Conservation (phyloP, 1,140 invertebrate genomes). For the Lepidurus packardi region DNA sequence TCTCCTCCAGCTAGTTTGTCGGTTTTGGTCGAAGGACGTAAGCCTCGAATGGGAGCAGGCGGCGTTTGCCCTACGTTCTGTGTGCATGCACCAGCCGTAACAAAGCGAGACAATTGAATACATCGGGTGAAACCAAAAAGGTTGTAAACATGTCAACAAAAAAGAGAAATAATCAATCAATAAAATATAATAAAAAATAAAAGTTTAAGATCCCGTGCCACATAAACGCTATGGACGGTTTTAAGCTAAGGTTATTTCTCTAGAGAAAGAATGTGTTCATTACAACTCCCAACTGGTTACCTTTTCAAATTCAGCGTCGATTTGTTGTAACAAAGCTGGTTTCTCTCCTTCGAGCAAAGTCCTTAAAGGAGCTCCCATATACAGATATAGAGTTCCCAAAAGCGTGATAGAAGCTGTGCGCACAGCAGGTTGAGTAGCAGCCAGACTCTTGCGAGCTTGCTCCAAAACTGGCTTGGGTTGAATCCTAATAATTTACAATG, state of each 20-base stretch:
- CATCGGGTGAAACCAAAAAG: neutral
- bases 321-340: slow-evolving; percentile 72
- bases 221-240: neutral
- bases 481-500: slow-evolving; percentile 48
- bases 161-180: slow-evolving; percentile 25
- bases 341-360: slow-evolving; percentile 83
- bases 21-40: slow-evolving; percentile 29
- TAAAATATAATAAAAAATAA: neutral
- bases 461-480: slow-evolving; percentile 73
- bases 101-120: neutral
- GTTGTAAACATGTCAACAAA: slow-evolving; percentile 26
- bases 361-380: slow-evolving; percentile 65
- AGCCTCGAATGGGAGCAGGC: slow-evolving; percentile 62
- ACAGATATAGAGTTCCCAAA: slow-evolving; percentile 68
- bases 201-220: neutral
- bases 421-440: slow-evolving; percentile 75
- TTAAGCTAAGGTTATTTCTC: neutral
- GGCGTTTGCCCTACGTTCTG: slow-evolving; percentile 59
- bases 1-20: slow-evolving; percentile 36
- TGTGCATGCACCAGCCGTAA: slow-evolving; percentile 30
- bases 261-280: slow-evolving; percentile 1
- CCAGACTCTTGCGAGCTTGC: slow-evolving; percentile 72
- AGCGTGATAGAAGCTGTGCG: slow-evolving; percentile 64
- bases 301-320: slow-evolving; percentile 81
- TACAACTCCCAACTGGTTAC: slow-evolving; percentile 40